Conservation (phyloP, 1,140 invertebrate genomes). For the Chelonus insularis region DNA sequence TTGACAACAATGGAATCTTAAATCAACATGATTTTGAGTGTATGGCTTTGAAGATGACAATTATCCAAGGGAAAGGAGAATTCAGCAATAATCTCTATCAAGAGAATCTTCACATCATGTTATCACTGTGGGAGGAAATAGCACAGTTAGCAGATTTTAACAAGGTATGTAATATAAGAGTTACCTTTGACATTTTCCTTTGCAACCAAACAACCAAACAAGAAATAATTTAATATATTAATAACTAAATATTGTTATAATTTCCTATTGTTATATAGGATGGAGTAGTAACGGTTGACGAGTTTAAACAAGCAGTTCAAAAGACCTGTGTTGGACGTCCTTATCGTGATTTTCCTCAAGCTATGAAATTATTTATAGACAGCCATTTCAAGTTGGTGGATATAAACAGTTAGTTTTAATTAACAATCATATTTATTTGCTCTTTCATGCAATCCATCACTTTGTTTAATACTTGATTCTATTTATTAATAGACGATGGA, state of each 20-base stretch:
- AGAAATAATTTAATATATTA: not conserved
- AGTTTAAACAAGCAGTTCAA: slow-evolving; percentile 80
- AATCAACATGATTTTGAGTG: slow-evolving; percentile 82
- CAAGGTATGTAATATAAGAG: slow-evolving; percentile 63
- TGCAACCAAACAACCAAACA: not conserved
- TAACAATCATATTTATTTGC: slow-evolving; percentile 3
- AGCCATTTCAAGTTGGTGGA: slow-evolving; percentile 80
- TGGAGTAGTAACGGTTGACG: slow-evolving; percentile 76
- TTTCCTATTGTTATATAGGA: slow-evolving; percentile 62
- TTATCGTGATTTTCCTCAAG: slow-evolving; percentile 79
- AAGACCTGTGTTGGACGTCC: slow-evolving; percentile 77
- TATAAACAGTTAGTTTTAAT: slow-evolving; percentile 66
- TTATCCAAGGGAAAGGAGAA: slow-evolving; percentile 80
- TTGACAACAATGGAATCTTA: slow-evolving; percentile 80
- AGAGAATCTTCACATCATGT: slow-evolving; percentile 80
- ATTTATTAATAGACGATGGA: slow-evolving; percentile 65
- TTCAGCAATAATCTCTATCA: slow-evolving; percentile 70
- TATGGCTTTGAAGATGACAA: slow-evolving; percentile 75
- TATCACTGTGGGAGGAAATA: slow-evolving; percentile 82
- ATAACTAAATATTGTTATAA: slow-evolving; percentile 13
- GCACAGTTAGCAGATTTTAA: slow-evolving; percentile 81
- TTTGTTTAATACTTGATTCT: too few species aligned
- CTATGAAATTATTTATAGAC: slow-evolving; percentile 82
- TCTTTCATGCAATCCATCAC: too few species aligned
- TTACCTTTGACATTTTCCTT: not conserved